These are phyloP conservation scores for Drosophila repletoides DNA, from an alignment of 1,140 invertebrate species.

Conservation along the genomic window DNA sequence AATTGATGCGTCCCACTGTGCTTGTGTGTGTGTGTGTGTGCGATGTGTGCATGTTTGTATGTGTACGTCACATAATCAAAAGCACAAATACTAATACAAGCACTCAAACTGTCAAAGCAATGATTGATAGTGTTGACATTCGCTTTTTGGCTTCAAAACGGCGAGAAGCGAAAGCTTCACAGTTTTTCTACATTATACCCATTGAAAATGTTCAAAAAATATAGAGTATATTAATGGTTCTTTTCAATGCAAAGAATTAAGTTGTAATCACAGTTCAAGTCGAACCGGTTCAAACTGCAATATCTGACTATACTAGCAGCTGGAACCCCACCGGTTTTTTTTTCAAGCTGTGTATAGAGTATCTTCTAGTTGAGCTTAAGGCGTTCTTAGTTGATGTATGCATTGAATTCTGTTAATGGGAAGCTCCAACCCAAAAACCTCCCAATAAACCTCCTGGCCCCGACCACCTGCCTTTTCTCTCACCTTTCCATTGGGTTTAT, in stretches of 20 bases:
- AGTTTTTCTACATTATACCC: too few species aligned
- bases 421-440: constrained; percentile 40
- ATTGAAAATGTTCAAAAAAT: too few species aligned
- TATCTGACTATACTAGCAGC: too few species aligned
- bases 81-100: constrained; percentile 81
- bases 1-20: constrained; percentile 61
- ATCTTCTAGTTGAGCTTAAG: too few species aligned
- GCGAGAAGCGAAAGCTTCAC: constrained; percentile 28
- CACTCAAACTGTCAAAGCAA: constrained; percentile 80
- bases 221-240: too few species aligned
- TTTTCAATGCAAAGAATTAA: too few species aligned
- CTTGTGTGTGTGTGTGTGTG: constrained; percentile 10
- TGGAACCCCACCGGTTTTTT: too few species aligned
- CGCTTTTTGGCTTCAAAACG: constrained; percentile 72
- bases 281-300: too few species aligned
- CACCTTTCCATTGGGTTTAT: constrained; percentile 12
- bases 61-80: constrained; percentile 73
- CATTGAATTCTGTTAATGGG: constrained; percentile 75
- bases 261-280: too few species aligned
- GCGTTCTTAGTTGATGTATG: too few species aligned
- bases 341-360: too few species aligned
- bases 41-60: constrained; percentile 13
- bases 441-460: too few species aligned
- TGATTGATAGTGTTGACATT: constrained; percentile 81
- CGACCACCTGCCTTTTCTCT: not conserved